phyloP scores from a whole-genome alignment of 2,888 invertebrate species.

The Dolichomitus sp. region DNA sequence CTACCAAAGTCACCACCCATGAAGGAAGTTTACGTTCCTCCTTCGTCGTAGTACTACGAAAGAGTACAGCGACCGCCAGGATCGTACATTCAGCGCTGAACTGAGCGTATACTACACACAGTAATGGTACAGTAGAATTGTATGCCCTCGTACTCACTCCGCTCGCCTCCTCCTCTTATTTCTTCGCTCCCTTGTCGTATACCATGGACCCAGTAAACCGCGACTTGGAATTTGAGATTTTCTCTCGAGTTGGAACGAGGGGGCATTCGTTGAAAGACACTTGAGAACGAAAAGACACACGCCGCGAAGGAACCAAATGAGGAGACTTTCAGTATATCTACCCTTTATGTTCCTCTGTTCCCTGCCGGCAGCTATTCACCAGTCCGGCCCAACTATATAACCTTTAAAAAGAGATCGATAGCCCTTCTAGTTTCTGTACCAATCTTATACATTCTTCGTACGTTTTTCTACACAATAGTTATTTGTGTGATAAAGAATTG shows the following conservation, averaged over 20 bases:
- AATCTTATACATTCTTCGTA: slow-evolving; percentile 28
- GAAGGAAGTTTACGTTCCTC: slow-evolving; percentile 54
- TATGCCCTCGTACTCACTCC: slow-evolving; percentile 12
- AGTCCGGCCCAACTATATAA: neutral
- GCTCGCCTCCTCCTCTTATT: slow-evolving; percentile 9
- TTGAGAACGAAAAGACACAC: slow-evolving; percentile 18
- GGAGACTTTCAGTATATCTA: slow-evolving; percentile 23
- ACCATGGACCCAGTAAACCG: slow-evolving; percentile 16
- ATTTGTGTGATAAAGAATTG: slow-evolving; percentile 2
- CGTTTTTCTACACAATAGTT: slow-evolving; percentile 1
- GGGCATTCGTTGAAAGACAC: slow-evolving; percentile 47
- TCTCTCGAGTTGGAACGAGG: slow-evolving; percentile 33
- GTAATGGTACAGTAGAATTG: slow-evolving; percentile 18
- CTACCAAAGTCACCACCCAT: slow-evolving; percentile 34
- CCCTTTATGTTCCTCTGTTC: slow-evolving; percentile 11
- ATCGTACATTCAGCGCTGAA: slow-evolving; percentile 31
- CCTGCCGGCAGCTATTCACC: slow-evolving; percentile 4
- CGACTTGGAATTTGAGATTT: slow-evolving; percentile 56
- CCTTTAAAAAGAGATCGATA: slow-evolving; percentile 35
- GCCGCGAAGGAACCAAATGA: slow-evolving; percentile 27
- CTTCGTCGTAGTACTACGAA: slow-evolving; percentile 23
- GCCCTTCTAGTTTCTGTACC: slow-evolving; percentile 14
- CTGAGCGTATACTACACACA: slow-evolving; percentile 26
- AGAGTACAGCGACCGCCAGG: slow-evolving; percentile 28
- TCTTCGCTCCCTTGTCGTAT: slow-evolving; percentile 25